phyloP scores from a whole-genome alignment of 2,888 invertebrate genomes.

The Muscina levida region DNA sequence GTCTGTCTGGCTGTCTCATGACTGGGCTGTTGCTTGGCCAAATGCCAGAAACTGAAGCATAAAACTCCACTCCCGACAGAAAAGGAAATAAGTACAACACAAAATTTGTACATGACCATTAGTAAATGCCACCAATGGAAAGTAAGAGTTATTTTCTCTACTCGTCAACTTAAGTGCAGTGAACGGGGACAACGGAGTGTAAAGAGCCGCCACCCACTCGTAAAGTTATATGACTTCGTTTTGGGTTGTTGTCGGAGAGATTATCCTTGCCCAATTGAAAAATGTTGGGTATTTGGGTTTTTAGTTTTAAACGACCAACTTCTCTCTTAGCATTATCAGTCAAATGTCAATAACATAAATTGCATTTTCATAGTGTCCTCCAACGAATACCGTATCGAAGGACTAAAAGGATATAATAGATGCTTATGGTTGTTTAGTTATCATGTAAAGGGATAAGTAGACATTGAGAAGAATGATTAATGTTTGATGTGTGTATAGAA shows the following conservation, averaged over 20 bases:
- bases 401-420: neutral
- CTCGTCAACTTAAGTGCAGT: neutral
- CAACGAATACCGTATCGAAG: neutral
- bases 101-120: slow-evolving; percentile 23
- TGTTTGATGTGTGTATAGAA: slow-evolving; percentile 44
- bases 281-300: too few relatives aligned
- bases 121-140: slow-evolving; percentile 41
- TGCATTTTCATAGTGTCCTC: slow-evolving; percentile 28
- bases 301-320: neutral
- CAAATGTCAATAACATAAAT: slow-evolving; percentile 49
- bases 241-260: too few relatives aligned
- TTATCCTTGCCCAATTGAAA: too few relatives aligned
- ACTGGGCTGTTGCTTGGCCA: slow-evolving; percentile 45
- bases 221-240: neutral
- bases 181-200: too few relatives aligned
- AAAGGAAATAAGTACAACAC: slow-evolving; percentile 6
- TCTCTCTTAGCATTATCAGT: neutral
- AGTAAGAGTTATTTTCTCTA: slow-evolving; percentile 57
- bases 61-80: slow-evolving; percentile 16
- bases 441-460: neutral
- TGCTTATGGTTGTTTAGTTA: neutral
- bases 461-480: slow-evolving; percentile 42
- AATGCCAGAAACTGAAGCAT: slow-evolving; percentile 50
- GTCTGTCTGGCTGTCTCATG: slow-evolving; percentile 19
- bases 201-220: too few relatives aligned